Evolutionary conservation across 2,113 vertebrate genomes (phyloP), one percentile per base, ranked within the genome.

Genomic region (Gobiocypris rarus): DNA sequence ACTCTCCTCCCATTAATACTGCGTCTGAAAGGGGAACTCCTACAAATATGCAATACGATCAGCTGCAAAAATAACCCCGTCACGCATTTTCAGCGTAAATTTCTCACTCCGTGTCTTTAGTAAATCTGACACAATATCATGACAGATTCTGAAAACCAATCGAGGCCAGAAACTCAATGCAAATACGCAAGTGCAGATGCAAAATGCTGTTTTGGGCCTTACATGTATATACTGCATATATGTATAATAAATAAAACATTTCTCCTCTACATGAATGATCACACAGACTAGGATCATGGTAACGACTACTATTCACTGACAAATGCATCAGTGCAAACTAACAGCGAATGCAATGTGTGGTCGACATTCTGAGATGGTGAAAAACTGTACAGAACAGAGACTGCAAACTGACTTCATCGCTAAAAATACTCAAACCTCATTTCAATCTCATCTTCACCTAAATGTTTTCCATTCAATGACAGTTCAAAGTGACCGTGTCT

Each of bases 351-450:
- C 75, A 28, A 61, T 73, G 56, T n/a, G 22, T 24, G 10, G 2
- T 76, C 43, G 13, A 52, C 75, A 31, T 28, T 54, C n/a, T 50
- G 22, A n/a, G 71, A 77, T 70, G 54, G 82, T 74, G 48, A 65
- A 67, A 34, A 74, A 80, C 58, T 78, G 76, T 63, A 74, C 34
- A 80, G 54, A 15, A 58, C 70, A 76, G 9, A 77, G 61, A 22
- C 28, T 56, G 54, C 74, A 81, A 65, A 88, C 65, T 75, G 86
- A 85, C 75, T 22, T 31, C 31, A 31, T 31, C 31, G 31, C 31
- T 84, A 84, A 50, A 58, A 76, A 17, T 41, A 71, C 38, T 19
- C 65, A 17, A 54, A 59, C 81, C 43, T 41, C 50, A 82, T 73
- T 84, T 63, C 69, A 58, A 31, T 28, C 19, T 26, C 26, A 75